phyloP scores from a whole-genome alignment of 2,797 vertebrate genomes.

The Tapirus indicus region DNA sequence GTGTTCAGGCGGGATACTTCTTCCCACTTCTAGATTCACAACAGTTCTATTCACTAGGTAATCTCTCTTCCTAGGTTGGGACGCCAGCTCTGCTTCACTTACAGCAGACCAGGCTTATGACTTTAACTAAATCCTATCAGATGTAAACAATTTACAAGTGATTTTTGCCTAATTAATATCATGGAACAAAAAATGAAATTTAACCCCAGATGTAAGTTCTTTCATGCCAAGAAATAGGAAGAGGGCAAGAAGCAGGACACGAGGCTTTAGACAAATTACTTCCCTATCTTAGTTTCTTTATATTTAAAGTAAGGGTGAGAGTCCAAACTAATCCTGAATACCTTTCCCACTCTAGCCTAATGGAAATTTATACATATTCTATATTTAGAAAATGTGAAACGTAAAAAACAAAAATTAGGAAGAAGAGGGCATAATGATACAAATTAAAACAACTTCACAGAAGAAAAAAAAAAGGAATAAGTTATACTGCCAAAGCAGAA shows the following conservation, averaged over 20 bases:
- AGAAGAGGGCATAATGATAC: not conserved
- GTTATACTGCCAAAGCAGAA: not conserved
- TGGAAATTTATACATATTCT: constrained; percentile 25
- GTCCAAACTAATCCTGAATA: constrained; percentile 55
- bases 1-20: not conserved
- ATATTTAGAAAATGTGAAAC: constrained; percentile 58
- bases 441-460: constrained; percentile 38
- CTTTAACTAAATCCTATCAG: constrained; percentile 12
- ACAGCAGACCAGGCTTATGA: not conserved
- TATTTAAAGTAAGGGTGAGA: not conserved
- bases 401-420: constrained; percentile 31
- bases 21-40: not conserved
- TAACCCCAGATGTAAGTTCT: constrained; percentile 38
- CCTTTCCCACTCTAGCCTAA: constrained; percentile 44
- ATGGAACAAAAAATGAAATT: constrained; percentile 1
- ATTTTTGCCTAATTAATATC: constrained; percentile 24
- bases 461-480: constrained; percentile 58
- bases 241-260: not conserved
- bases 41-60: not conserved
- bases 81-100: not conserved
- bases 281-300: constrained; percentile 19
- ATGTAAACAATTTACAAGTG: constrained; percentile 34
- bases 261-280: constrained; percentile 48
- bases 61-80: not conserved
- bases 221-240: constrained; percentile 47